Base-by-base conservation (phyloP, 1,140 invertebrate genomes). In the Bombus huntii region DNA sequence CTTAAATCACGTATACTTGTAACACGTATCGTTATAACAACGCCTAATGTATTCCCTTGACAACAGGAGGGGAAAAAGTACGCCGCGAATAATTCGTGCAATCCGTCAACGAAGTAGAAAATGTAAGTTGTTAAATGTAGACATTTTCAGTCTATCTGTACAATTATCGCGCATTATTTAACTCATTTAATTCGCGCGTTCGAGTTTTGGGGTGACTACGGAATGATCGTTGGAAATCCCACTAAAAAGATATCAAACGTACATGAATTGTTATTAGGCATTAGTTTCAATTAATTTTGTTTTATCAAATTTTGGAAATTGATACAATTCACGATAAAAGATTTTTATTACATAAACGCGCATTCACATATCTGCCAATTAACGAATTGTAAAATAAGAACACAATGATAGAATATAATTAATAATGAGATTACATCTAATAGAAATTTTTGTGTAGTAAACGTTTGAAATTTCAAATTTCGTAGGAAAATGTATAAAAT, bases 31-130 rank as follows among this genome's bases (percentile, higher is more conserved):
- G 44, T 81, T 65, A 39, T 79, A 73, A 87, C 83, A 39, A 72
- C 77, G 37, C 53, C 70, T 91, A 91, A 88, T 86, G 73, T 70
- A 74, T 72, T 90, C 70, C 75, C 44, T 85, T 88, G 66, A 88
- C 80, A 89, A 85, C 57, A 90, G 86, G 75, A 91, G 77, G 28
- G 85, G 88, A 76, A 92, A 84, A n/a, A 88, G 90, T 31, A 92
- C 90, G 59, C 89, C 91, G 37, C 87, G 91, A 70, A 92, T 93
- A 44, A 82, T 92, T 71, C 90, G 84, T 62, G 90, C 89, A 39
- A 90, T 94, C 82, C 89, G 90, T 77, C 89, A 83, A 34, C 87
- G 92, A 53, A 92, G 91, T 74, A 89, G 68, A 71, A 93, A 92
- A 85, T 44, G 93, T 94, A 80, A 88, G 90, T 88, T 53, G 15